Evolutionary conservation across 2,888 invertebrate genomes (phyloP), one percentile per base, ranked within the genome.

Genomic region (Auanema sp.): DNA sequence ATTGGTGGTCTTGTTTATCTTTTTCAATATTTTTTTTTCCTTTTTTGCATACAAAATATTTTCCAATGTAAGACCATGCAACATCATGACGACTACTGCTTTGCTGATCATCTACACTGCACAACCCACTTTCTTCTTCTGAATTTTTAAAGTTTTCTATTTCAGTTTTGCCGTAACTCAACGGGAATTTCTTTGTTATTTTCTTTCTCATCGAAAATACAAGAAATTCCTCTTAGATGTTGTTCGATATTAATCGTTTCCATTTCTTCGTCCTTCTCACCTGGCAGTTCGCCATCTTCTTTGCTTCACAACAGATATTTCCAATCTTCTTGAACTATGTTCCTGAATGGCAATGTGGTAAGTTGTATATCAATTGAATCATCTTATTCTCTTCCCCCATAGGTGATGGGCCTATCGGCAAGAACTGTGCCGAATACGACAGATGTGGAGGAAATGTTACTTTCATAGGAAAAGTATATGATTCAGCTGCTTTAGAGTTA

Each of bases 281-380:
- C 57, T 82, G 82, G 82, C 80, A 82, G 58, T 83, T 82, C 65
- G 72, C 79, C 47, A 77, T 80, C n/a, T 80, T 79, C 62, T 80
- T 80, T 62, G 79, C 79, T 8, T 75, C 74, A 3, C 80, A 80
- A 58, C 71, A 72, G 66, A 77, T 80, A 41, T 81, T 79, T 52
- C 76, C 80, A 21, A 81, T 81, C 33, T 81, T 81, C 61, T 78
- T 78, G 50, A 81, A 81, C 63, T 81, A 81, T 62, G 70, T 79
- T n/a, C 81, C 81, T 12, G 60, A 69, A 24, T 71, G 74, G 73
- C 64, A 64, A 51, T 74, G 74, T 52, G 73, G 73, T 73, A 14
- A 51, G 67, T 61, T 18, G 40, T 6, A 52, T 11, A 42, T 23
- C 5, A 42, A 12, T 47, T n/a, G 12, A 25, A 24, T 10, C 23